These are phyloP conservation scores for Cyclophora albipunctata DNA, from an alignment of 2,888 invertebrate species.

Conservation along the genomic window DNA sequence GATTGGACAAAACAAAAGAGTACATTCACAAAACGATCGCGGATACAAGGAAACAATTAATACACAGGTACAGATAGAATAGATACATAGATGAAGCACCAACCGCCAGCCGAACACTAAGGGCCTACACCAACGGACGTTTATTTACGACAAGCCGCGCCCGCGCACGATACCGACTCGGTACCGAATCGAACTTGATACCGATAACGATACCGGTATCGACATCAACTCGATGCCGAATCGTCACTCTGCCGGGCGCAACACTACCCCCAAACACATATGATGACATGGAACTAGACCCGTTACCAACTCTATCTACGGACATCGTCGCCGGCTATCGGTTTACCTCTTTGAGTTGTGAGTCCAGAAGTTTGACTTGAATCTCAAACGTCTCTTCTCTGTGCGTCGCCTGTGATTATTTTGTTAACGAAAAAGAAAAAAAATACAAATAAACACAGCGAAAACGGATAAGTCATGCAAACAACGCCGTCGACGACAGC, in stretches of 20 bases:
- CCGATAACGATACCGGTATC: no score
- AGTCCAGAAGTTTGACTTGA: constrained; percentile 92
- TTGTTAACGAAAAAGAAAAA: constrained; percentile 63
- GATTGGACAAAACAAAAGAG: constrained; percentile 25
- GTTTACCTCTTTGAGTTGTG: constrained; percentile 95
- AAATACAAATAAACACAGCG: constrained; percentile 30
- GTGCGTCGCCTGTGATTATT: constrained; percentile 88
- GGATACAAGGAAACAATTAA: constrained; percentile 49
- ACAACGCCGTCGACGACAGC: constrained; percentile 29
- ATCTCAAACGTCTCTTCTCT: constrained; percentile 95
- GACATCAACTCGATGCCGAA: constrained; percentile 1
- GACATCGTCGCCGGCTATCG: constrained; percentile 32
- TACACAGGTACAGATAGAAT: constrained; percentile 51
- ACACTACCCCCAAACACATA: constrained; percentile 44
- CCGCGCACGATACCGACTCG: constrained; percentile 20
- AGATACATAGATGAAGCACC: constrained; percentile 71
- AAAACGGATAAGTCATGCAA: constrained; percentile 58
- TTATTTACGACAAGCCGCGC: constrained; percentile 29
- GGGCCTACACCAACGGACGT: constrained; percentile 58
- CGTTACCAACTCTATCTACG: constrained; percentile 63
- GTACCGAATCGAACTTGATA: constrained; percentile 10
- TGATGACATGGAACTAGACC: constrained; percentile 62
- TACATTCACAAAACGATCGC: constrained; percentile 62
- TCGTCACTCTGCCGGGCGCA: constrained; percentile 14
- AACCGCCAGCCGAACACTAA: constrained; percentile 51